Percentiles rank a stretch among this genome's conserved stretches.
Conservation (phyloP, 2,888 invertebrate genomes). For the Teleiodes luculella region DNA sequence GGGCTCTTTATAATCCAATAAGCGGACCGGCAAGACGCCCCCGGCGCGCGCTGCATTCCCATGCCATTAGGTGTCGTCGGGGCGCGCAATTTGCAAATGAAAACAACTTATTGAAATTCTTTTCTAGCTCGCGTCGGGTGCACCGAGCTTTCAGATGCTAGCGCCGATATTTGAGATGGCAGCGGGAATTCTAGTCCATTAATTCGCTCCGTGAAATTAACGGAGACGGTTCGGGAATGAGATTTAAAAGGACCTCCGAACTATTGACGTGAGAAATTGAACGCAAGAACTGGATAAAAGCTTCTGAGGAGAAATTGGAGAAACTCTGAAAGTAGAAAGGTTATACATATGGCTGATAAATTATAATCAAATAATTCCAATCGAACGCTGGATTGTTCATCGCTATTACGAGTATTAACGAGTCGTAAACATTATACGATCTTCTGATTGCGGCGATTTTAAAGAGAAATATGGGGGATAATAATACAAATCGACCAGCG, state of each 20-base stretch:
- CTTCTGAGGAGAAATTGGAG: neutral
- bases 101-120: slow-evolving; percentile 79
- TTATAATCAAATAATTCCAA: slow-evolving; percentile 2
- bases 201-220: slow-evolving; percentile 25
- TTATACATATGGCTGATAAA: neutral
- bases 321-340: neutral
- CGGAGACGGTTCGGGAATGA: slow-evolving; percentile 14
- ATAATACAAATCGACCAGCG: slow-evolving; percentile 19
- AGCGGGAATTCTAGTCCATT: slow-evolving; percentile 36
- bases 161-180: slow-evolving; percentile 50
- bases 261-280: slow-evolving; percentile 10
- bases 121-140: slow-evolving; percentile 51
- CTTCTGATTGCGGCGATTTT: slow-evolving; percentile 5
- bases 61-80: slow-evolving; percentile 74
- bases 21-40: slow-evolving; percentile 36
- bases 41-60: slow-evolving; percentile 61
- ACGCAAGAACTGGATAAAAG: neutral
- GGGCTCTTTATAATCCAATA: slow-evolving; percentile 62
- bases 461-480: slow-evolving; percentile 25
- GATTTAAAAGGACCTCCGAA: slow-evolving; percentile 11
- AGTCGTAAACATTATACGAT: slow-evolving; percentile 6
- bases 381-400: neutral
- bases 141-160: slow-evolving; percentile 38
- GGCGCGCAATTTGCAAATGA: slow-evolving; percentile 76
- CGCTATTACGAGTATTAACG: slow-evolving; percentile 7